These are phyloP conservation scores for Daboia siamensis DNA, from an alignment of 2,113 vertebrate genomes.

Conservation along the genomic window DNA sequence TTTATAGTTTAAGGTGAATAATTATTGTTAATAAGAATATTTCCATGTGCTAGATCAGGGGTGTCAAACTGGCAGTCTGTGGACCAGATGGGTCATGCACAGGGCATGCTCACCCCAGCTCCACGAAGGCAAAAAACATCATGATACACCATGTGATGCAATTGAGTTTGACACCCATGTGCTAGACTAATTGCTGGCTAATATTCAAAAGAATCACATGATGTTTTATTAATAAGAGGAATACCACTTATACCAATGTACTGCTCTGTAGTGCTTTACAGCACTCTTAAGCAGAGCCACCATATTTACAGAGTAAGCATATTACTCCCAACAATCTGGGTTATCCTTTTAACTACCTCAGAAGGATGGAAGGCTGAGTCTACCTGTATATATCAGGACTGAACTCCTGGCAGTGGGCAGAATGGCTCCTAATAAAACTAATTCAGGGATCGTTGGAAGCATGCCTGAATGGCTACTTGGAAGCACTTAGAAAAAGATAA, in stretches of 20 bases:
- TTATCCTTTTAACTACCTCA: not conserved
- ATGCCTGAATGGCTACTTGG: not conserved
- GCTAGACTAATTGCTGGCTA: not conserved
- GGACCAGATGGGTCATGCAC: no score
- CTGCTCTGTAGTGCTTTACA: not conserved
- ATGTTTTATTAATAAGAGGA: not conserved
- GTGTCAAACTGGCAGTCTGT: no score
- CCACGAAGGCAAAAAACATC: no score
- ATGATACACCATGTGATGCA: no score
- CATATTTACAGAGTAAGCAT: not conserved
- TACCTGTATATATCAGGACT: not conserved
- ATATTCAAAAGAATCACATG: not conserved
- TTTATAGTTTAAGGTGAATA: slow-evolving; percentile 5
- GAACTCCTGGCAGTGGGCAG: not conserved
- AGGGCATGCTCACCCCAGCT: no score
- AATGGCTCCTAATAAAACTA: not conserved
- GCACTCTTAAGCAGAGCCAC: not conserved
- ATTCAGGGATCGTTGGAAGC: not conserved
- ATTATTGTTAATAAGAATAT: not conserved
- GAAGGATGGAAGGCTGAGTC: not conserved
- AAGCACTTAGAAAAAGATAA: not conserved
- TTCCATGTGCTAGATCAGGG: not conserved
- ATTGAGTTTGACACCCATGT: no score
- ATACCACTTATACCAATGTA: not conserved
- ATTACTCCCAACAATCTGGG: not conserved